Evolutionary conservation across 1,140 invertebrate genomes (phyloP), one percentile per base, ranked within the genome.

Genomic region (Mamestra configurata): DNA sequence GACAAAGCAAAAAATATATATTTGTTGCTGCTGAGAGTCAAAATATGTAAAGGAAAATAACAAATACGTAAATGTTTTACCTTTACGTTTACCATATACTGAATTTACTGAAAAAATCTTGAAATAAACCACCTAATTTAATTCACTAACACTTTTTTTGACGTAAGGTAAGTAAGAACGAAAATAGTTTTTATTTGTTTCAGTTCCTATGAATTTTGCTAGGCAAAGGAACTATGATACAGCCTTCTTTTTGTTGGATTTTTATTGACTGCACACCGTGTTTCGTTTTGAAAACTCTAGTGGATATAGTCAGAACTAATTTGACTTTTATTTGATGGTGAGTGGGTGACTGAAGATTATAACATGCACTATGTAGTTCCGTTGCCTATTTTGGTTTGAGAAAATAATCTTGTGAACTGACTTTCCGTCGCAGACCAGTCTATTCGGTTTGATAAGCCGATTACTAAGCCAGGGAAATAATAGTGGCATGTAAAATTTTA

Each of bases 111-210:
- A 87, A 85, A 87, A 84, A 79, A 78, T 80, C 82, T 87, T 82
- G 71, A 84, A 85, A 79, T 82, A 92, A 90, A 89, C 87, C 90
- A 90, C 89, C 90, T 89, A 90, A 79, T 91, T 86, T 82, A 89
- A 79, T 89, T 86, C 88, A 92, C 87, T 90, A 89, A 86, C 92
- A 87, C 85, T 91, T 93, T 75, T 61, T 92, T 94, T 94, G 93
- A 94, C 93, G 91, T 94, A 84, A 92, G 55, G 73, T 59, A 80
- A 89, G 75, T 66, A 61, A 76, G 89, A 93, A 93, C 89, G 89
- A 94, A 93, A 94, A 92, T 92, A 89, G 87, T 73, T 82, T 82
- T 79, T 81, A 68, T 72, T 70, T 73, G 18, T 75, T 79, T 82
- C 70, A 51, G 18, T 31, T 72, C 43, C 40, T 77, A 57, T 35